Evolutionary conservation across 2,797 vertebrate genomes (phyloP), one percentile per base, ranked within the genome.

Genomic region (Scomberomorus guttatus): DNA sequence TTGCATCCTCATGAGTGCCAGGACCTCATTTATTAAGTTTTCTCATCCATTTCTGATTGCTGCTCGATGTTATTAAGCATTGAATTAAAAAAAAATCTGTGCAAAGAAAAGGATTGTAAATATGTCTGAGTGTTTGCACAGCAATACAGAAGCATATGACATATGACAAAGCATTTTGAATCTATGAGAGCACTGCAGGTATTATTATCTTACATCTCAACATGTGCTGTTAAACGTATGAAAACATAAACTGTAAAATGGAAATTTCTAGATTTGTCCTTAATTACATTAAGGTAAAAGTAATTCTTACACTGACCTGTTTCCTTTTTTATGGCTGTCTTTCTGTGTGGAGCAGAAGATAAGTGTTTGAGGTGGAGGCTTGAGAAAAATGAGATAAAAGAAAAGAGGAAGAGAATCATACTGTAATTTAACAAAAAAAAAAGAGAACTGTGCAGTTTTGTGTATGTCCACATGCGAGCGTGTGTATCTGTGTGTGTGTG

Each of bases 391-490:
- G 5, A 81, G 25, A 82, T 72, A 13, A 64, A 77, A 57, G 59
- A 70, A 85, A 92, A 90, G 82, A 76, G 88, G 88, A 92, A 90
- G 77, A 79, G 54, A 76, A 82, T 78, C 44, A 72, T 60, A 61
- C 34, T 78, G 55, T 72, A 56, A 65, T 76, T 44, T 6, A 60
- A 56, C 6, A 61, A 84, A 81, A 76, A 61, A 84, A 81, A 88
- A 77, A 54, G 83, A 87, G 89, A 92, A 90, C 63, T 54, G 6
- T 34, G 17, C 57, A 0, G 2, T 76, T 60, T 75, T 65, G 2
- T 37, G 17, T 34, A 60, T 24, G 32, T 75, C 18, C 5, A 22
- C 25, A 17, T 79, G 22, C 13, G 52, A 25, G 32, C 66, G 56
- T 58, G 54, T 77, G 62, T 32, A 5, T 32, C n/a, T 25, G 61